Percentiles rank a stretch among this genome's conserved stretches.
Conservation (phyloP, 2,888 invertebrate species). For the Catocala nupta region DNA sequence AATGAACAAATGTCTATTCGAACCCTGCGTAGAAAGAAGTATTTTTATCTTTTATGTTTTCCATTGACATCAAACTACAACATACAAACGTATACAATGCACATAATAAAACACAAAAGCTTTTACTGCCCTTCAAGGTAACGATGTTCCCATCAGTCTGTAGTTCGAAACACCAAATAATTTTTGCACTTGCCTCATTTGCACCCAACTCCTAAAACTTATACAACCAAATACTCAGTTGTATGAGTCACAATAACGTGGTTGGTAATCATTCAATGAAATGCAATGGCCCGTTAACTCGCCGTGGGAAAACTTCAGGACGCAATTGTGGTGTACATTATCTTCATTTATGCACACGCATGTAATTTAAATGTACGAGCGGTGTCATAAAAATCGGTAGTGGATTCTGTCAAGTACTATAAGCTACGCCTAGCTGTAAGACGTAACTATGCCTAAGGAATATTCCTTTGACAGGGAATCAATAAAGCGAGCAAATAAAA, state of each 20-base stretch:
- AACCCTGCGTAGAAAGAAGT: too few species aligned
- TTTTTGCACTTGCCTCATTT: constrained; percentile 35
- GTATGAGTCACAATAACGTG: constrained; percentile 45
- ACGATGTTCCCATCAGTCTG: background rate
- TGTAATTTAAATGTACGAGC: constrained; percentile 24
- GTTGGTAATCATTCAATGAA: constrained; percentile 53
- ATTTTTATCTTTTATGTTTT: background rate
- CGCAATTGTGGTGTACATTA: constrained; percentile 39
- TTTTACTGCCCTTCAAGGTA: background rate
- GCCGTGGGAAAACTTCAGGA: constrained; percentile 51
- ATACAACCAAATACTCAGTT: constrained; percentile 30
- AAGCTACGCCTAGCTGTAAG: background rate
- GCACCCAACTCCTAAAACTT: constrained; percentile 15
- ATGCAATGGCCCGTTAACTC: constrained; percentile 50
- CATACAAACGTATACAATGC: background rate
- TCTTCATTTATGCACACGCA: constrained; percentile 29
- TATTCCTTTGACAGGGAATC: too few species aligned
- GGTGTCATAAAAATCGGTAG: constrained; percentile 11
- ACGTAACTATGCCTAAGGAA: too few species aligned
- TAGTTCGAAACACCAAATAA: background rate
- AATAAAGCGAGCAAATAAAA: too few species aligned
- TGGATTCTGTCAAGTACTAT: background rate
- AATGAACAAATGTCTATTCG: too few species aligned
- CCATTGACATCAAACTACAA: background rate
- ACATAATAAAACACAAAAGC: constrained; percentile 3